Evolutionary conservation across 2,797 vertebrate genomes (phyloP), one percentile per base, ranked within the genome.

Genomic region (Todus mexicanus): DNA sequence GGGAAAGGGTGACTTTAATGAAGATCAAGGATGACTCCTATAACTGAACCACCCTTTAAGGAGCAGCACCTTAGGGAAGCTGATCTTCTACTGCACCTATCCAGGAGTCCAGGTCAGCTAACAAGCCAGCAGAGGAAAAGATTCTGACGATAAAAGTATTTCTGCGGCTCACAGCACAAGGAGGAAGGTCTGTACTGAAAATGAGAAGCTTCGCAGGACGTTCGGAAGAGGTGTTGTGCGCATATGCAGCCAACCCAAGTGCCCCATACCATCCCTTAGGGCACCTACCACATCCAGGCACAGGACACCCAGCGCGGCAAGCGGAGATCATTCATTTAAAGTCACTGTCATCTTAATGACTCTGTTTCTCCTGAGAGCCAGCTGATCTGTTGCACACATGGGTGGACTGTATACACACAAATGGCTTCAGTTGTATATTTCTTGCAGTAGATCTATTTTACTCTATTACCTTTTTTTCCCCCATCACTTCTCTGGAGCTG

Each of bases 321-420:
- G 25, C 42, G 76, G 20, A 80, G 13, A 45, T 15, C 21, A 26
- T 15, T 4, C 12, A 57, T 12, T 13, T 23, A 50, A 60, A 56
- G 14, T 23, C 29, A 64, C 21, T 27, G 3, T 1, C 63, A 19
- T 20, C 43, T 56, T 25, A 78, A 1, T 9, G 27, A 74, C 13
- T 6, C 26, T 80, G 47, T n/a, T 7, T 8, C 27, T 74, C 51
- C 47, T 92, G 10, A 19, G 7, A 53, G 16, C 11, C 27, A 59
- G 23, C 64, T 31, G 12, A 64, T 38, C 53, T 65, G 8, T 59
- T 25, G 70, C n/a, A 77, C 31, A 35, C 42, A 26, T 0, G 1
- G 33, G 6, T 40, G 76, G 21, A 31, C 0, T 56, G 38, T 2
- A 10, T 1, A 61, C 5, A 15, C 6, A 73, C 5, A 47, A 68